Evolutionary conservation across 2,888 invertebrate genomes (phyloP), one percentile per base, ranked within the genome.

Genomic region (Lepidocyrtinus sp.): DNA sequence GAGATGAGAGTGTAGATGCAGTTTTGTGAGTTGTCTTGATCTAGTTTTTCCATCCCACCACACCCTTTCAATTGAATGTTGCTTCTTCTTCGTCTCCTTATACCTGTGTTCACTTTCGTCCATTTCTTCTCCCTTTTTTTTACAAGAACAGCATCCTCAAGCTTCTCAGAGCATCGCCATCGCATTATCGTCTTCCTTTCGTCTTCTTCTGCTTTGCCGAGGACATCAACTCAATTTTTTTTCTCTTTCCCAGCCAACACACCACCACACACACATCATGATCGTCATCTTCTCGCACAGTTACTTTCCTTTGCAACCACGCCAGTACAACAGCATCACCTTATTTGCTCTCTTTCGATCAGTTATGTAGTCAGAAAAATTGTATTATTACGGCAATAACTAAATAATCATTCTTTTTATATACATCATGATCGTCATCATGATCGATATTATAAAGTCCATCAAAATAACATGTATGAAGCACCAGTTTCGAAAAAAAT

Each of bases 11-110:
- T 63, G 26, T 5, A 27, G 71, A 72, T 78, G 73, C 68, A 78
- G 73, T 72, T 78, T 68, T 73, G 62, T 55, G 61, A 78, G 68
- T 78, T 72, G 65, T 73, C 73, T 78, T 78, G 78, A 78, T 73
- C 73, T 78, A 73, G 73, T 78, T 78, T 75, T 78, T 78, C 78
- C 78, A 78, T 78, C 78, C 78, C 78, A 78, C 78, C 78, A 78
- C 78, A 78, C 78, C 78, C 78, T 73, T 78, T 73, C 78, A 78
- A 78, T 78, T 77, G 70, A 50, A 70, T 59, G 59, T 12, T 64
- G 65, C 75, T 64, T 68, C 77, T 77, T 77, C 76, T 70, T 76
- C 76, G 22, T 24, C 45, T 36, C 25, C 74, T 67, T 22, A 36
- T 36, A 36, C 36, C 36, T 36, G 36, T 36, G n/a, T 62, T 46